Conservation (phyloP, 2,113 vertebrate species). For the Siniperca chuatsi region DNA sequence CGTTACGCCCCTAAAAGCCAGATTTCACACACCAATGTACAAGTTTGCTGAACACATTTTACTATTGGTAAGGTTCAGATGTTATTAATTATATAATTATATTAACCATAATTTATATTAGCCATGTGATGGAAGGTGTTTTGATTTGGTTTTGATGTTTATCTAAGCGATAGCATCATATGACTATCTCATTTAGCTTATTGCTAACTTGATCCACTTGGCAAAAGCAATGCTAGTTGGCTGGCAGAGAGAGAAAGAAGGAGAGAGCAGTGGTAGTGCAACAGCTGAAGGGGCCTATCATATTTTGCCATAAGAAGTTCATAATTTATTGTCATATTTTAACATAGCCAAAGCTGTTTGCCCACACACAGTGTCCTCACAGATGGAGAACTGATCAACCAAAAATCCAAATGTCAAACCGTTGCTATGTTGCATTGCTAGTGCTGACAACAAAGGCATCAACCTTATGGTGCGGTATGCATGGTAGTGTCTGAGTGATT, state of each 20-base stretch:
- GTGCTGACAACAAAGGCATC: conserved; percentile 36
- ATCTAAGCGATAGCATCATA: background rate
- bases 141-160: background rate
- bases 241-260: background rate
- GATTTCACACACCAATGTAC: background rate
- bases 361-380: background rate
- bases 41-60: background rate
- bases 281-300: background rate
- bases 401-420: background rate
- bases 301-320: background rate
- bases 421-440: background rate
- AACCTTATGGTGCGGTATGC: conserved; percentile 43
- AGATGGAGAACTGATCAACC: conserved; percentile 7
- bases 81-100: background rate
- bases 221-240: background rate
- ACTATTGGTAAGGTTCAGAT: background rate
- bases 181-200: background rate
- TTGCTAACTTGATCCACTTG: background rate
- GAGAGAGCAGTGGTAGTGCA: background rate
- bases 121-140: background rate
- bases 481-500: conserved; percentile 56
- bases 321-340: background rate
- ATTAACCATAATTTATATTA: background rate
- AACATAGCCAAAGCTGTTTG: background rate
- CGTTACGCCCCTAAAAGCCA: too few species aligned